Conservation (phyloP, 2,888 invertebrate genomes). For the Philhelius pedissequus region DNA sequence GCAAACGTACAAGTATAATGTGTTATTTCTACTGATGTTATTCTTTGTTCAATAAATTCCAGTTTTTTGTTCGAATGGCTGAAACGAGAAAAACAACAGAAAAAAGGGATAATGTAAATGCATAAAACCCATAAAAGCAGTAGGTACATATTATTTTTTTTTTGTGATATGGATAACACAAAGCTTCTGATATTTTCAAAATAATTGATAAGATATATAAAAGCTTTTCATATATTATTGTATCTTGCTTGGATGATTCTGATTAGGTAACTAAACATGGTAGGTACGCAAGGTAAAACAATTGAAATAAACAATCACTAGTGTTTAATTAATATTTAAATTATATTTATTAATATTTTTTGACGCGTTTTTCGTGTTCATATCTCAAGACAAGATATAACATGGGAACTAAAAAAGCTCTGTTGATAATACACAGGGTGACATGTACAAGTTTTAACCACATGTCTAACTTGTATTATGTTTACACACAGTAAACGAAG, state of each 20-base stretch:
- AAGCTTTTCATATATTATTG: not conserved
- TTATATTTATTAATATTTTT: not conserved
- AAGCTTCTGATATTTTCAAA: too few species aligned
- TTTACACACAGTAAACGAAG: too few species aligned
- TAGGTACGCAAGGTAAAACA: too few species aligned
- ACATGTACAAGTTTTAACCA: not conserved
- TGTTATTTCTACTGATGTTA: not conserved
- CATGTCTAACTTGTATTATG: not conserved
- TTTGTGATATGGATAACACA: conserved; percentile 8
- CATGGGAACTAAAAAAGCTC: not conserved
- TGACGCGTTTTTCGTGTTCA: not conserved
- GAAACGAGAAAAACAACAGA: conserved; percentile 9
- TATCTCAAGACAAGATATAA: not conserved
- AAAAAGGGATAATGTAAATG: not conserved
- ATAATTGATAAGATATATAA: too few species aligned
- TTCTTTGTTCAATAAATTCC: conserved; percentile 1
- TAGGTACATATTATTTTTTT: not conserved
- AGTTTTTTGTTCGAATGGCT: conserved; percentile 12
- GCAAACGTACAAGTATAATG: not conserved
- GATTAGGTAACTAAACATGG: too few species aligned
- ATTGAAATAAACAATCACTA: too few species aligned
- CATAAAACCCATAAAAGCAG: not conserved
- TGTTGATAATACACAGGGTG: not conserved
- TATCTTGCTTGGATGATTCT: too few species aligned
- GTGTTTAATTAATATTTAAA: too few species aligned